Conservation (phyloP, 1,140 invertebrate species). For the Gryllus bimaculatus region DNA sequence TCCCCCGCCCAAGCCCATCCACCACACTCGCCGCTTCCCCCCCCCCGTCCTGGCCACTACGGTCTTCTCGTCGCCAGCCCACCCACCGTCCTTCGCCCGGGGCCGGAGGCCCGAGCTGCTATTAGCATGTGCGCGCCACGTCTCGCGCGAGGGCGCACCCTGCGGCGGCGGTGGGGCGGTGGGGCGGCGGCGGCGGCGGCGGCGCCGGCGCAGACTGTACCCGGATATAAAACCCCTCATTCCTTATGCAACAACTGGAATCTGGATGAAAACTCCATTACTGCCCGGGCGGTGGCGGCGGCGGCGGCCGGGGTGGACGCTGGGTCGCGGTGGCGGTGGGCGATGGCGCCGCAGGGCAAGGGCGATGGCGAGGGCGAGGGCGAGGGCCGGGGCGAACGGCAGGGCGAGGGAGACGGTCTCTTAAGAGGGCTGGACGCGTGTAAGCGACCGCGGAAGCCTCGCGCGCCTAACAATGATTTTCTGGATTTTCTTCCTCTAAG, state of each 20-base stretch:
- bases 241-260: constrained; percentile 17
- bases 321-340: background rate
- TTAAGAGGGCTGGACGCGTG: too few relatives aligned
- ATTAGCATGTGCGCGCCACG: constrained; percentile 7
- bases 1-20: too few relatives aligned
- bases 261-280: constrained; percentile 15
- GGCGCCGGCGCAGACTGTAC: background rate
- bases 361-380: background rate
- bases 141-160: background rate
- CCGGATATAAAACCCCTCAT: constrained; percentile 1
- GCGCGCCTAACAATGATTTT: too few relatives aligned
- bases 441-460: too few relatives aligned
- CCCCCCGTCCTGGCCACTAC: too few relatives aligned
- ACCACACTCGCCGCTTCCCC: too few relatives aligned
- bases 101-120: background rate
- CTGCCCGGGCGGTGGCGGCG: background rate
- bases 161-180: background rate
- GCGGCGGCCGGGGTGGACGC: background rate
- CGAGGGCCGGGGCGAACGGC: background rate
- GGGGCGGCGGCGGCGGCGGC: background rate
- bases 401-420: background rate
- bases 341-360: background rate
- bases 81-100: too few relatives aligned
- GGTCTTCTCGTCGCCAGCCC: too few relatives aligned
- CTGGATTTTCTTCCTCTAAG: too few relatives aligned